Percentiles rank a stretch among this genome's conserved stretches.
Conservation (phyloP, 2,113 vertebrate species). For the Microtus ochrogaster region DNA sequence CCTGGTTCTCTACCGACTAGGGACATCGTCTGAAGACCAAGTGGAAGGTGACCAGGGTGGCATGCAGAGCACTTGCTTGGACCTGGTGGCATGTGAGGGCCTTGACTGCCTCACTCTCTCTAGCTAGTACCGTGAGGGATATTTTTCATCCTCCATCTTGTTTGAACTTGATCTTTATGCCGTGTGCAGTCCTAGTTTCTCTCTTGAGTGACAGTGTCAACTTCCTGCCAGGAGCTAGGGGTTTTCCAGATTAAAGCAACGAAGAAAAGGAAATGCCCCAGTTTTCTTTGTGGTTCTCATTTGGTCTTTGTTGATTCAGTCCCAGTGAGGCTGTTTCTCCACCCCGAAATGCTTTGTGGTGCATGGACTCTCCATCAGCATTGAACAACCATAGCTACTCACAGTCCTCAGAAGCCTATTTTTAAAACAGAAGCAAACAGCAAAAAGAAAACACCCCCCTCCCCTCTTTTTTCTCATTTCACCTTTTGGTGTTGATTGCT, state of each 20-base stretch:
- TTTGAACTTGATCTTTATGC: conserved; percentile 74
- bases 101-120: neutral
- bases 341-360: conserved; percentile 79
- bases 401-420: conserved; percentile 76
- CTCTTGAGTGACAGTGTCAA: conserved; percentile 62
- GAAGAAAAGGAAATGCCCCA: conserved; percentile 7
- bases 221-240: conserved; percentile 17
- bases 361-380: conserved; percentile 80
- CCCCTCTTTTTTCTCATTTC: conserved; percentile 83
- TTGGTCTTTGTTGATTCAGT: conserved; percentile 77
- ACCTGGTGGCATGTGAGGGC: accelerated
- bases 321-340: conserved; percentile 72
- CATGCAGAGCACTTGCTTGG: neutral
- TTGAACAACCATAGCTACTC: conserved; percentile 70
- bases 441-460: neutral
- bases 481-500: conserved; percentile 84
- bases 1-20: conserved; percentile 22
- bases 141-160: conserved; percentile 41
- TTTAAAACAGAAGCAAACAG: conserved; percentile 73
- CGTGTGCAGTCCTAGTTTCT: conserved; percentile 70
- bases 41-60: neutral
- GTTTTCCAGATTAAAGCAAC: conserved; percentile 47
- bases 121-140: neutral
- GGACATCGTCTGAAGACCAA: neutral
- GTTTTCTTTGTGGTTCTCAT: conserved; percentile 32